Evolutionary conservation across 30 jellyfish, hydroid and myxozoan genomes (phyloP).

Genomic region (Mastigias papua): DNA sequence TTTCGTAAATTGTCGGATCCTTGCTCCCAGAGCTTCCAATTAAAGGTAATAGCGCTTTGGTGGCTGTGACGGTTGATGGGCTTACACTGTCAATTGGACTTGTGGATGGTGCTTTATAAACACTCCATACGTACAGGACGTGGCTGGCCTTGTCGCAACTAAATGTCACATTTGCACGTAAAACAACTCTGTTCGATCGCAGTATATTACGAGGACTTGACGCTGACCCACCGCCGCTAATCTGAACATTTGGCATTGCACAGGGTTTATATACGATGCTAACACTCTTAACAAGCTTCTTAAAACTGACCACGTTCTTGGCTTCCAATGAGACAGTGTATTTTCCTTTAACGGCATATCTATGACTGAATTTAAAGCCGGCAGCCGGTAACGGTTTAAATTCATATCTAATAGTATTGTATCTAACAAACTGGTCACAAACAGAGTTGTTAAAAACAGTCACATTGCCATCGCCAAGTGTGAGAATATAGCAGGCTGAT

Average conservation of each 20-base stretch:
- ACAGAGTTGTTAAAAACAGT: conserved; percentile 57
- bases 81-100: conserved; percentile 4
- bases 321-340: conserved; percentile 64
- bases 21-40: conserved; percentile 41
- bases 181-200: conserved; percentile 61
- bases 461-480: conserved; percentile 79
- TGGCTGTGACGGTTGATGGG: conserved; percentile 24
- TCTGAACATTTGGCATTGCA: conserved; percentile 65
- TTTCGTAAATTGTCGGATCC: conserved; percentile 77
- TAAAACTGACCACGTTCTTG: conserved; percentile 70
- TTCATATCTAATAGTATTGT: conserved; percentile 20
- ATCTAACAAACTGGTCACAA: conserved; percentile 18
- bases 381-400: conserved; percentile 22
- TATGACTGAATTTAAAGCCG: conserved; percentile 41
- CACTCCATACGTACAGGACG: conserved; percentile 79
- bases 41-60: conserved; percentile 70
- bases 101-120: conserved; percentile 15
- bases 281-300: conserved; percentile 15
- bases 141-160: conserved; percentile 82
- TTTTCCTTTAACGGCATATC: conserved; percentile 65
- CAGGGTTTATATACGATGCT: conserved; percentile 85
- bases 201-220: conserved; percentile 30
- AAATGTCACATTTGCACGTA: conserved; percentile 76
- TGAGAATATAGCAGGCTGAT: conserved; percentile 68
- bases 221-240: conserved; percentile 66